These are phyloP conservation scores for Clinocottus analis DNA, from an alignment of 2,113 vertebrate species.

Conservation along the genomic window DNA sequence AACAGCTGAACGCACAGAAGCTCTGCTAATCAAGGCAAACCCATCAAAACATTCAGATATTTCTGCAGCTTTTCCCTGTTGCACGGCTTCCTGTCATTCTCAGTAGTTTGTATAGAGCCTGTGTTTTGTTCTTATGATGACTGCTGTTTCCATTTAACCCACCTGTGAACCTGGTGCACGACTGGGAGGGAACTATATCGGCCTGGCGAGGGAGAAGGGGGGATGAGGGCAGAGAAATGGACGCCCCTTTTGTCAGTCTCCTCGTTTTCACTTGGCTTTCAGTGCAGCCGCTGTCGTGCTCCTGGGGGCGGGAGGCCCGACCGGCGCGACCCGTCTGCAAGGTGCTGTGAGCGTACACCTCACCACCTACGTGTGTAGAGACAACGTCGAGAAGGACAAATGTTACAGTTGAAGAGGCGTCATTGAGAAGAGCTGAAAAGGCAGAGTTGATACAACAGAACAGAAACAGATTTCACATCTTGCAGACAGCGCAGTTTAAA, in stretches of 20 bases:
- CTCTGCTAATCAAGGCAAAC: conserved; percentile 56
- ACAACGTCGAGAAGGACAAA: not conserved
- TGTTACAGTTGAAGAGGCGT: not conserved
- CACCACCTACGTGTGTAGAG: conserved; percentile 72
- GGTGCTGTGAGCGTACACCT: conserved; percentile 80
- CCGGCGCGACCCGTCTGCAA: conserved; percentile 66
- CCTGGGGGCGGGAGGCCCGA: conserved; percentile 61
- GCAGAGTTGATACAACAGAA: not conserved
- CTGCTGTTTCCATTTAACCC: conserved; percentile 41
- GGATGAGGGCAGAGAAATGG: conserved; percentile 94
- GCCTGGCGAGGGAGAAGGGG: conserved; percentile 92
- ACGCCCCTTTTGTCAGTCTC: conserved; percentile 89
- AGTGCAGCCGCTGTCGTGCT: conserved; percentile 59
- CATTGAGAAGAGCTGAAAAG: not conserved
- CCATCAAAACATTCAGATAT: conserved; percentile 47
- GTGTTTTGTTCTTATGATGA: conserved; percentile 26
- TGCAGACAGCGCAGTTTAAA: conserved; percentile 19
- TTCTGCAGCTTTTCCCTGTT: conserved; percentile 32
- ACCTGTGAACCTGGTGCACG: conserved; percentile 92
- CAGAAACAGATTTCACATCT: conserved; percentile 9
- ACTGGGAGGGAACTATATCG: conserved; percentile 83
- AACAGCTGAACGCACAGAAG: conserved; percentile 67
- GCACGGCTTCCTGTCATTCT: conserved; percentile 23
- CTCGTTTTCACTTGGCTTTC: conserved; percentile 72
- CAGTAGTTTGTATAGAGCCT: conserved; percentile 5